Conservation (phyloP, 2,113 vertebrate species). For the Maylandia zebra region DNA sequence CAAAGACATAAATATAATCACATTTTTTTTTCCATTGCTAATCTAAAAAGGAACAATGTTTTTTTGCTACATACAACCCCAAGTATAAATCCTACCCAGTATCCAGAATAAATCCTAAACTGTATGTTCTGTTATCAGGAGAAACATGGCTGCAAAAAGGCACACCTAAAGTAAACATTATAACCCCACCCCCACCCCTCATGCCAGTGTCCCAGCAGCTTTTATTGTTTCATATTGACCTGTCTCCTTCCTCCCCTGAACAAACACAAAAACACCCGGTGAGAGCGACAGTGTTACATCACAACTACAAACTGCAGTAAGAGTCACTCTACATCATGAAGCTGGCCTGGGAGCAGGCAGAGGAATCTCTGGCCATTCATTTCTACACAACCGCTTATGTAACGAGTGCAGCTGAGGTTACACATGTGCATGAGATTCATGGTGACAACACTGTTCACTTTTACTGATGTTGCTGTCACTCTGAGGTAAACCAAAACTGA, state of each 20-base stretch:
- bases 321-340: not conserved
- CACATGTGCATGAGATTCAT: not conserved
- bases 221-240: conserved; percentile 9
- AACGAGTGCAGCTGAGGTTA: conserved; percentile 1
- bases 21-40: not conserved
- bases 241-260: not conserved
- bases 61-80: not conserved
- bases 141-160: not conserved
- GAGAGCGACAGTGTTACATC: not conserved
- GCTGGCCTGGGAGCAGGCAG: not conserved
- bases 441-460: not conserved
- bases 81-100: not conserved
- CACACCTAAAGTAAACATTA: conserved; percentile 13
- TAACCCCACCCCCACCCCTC: not conserved
- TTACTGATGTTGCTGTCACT: not conserved
- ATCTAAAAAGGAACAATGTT: not conserved
- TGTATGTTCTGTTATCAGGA: not conserved
- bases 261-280: not conserved
- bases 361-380: not conserved
- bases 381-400: conserved; percentile 19
- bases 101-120: not conserved
- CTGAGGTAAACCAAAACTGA: not conserved
- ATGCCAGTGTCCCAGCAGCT: not conserved
- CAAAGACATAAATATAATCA: not conserved
- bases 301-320: not conserved